Base-by-base conservation (phyloP, 2,888 invertebrate genomes). In the Pimpla rufipes region DNA sequence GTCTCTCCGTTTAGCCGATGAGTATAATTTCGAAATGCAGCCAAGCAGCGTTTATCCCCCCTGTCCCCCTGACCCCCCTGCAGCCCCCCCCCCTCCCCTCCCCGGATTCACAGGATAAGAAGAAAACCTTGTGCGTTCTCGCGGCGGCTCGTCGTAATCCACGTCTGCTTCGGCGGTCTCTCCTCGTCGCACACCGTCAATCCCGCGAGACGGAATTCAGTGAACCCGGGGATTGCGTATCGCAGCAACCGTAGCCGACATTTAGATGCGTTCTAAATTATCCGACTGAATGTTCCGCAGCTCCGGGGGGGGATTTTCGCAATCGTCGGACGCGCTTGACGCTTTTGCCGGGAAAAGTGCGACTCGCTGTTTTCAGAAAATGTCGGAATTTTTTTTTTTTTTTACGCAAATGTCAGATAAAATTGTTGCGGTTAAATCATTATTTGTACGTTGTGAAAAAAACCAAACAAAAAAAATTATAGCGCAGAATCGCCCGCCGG, bases 181-280 rank as follows among this genome's bases (percentile, higher is more conserved):
- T 77, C 47, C 35, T 57, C 67, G 52, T 78, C 62, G 52, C 18
- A 10, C 18, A 11, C 8, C 68, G 55, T 64, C 52, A 29, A 42
- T 67, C 70, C 37, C 10, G n/a, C n/a, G 68, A 73, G 83, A 74
- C 68, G 57, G 47, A 75, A 79, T 78, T 67, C 79, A 64, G 45
- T 66, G 73, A 64, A 67, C 71, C 64, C 73, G 66, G 18, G 52
- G 62, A 80, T 84, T 84, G 84, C 84, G 84, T 84, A 62, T 70
- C 74, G 66, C 76, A 21, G 67, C 62, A 35, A 55, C 62, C 21
- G 21, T 66, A 83, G 62, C 79, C 66, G 80, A 79, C 80, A 64
- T 77, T 81, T 81, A 84, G 84, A 84, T 84, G 84, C 84, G 84
- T 84, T 84, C 74, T 78, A 84, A 84, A 84, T 84, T 80, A 83